Evolutionary conservation across 2,888 invertebrate species (phyloP).

Genomic region (Acrocera orbiculus): DNA sequence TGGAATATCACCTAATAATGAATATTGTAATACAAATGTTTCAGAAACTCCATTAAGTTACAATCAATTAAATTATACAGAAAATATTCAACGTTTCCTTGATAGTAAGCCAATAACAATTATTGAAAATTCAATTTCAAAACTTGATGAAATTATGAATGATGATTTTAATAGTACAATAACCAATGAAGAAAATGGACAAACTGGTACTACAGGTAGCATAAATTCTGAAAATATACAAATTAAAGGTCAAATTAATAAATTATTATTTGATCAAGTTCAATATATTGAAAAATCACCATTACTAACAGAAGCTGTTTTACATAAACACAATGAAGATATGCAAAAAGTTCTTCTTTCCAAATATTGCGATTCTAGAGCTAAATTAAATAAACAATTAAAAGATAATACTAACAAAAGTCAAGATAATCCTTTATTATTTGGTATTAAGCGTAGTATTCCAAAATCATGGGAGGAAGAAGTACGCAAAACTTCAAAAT

Average conservation of each 20-base stretch:
- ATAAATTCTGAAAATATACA: conserved; percentile 40
- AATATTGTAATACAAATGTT: conserved; percentile 59
- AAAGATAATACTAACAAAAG: conserved; percentile 25
- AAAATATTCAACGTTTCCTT: conserved; percentile 55
- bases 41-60: conserved; percentile 70
- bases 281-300: conserved; percentile 31
- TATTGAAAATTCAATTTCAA: no score
- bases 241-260: conserved; percentile 35
- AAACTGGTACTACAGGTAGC: conserved; percentile 43
- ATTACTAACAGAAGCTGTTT: conserved; percentile 40
- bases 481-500: conserved; percentile 37
- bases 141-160: conserved; percentile 34
- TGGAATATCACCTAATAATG: conserved; percentile 70
- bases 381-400: conserved; percentile 31
- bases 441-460: conserved; percentile 44
- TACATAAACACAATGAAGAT: conserved; percentile 57
- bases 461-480: conserved; percentile 44
- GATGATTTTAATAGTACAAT: conserved; percentile 28
- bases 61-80: conserved; percentile 70
- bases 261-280: conserved; percentile 32
- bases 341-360: conserved; percentile 68
- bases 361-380: conserved; percentile 45
- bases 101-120: conserved; percentile 47
- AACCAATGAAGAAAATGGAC: conserved; percentile 35
- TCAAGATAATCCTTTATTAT: conserved; percentile 26